Base-by-base conservation (phyloP, 2,888 invertebrate genomes). In the Proisotoma minuta region DNA sequence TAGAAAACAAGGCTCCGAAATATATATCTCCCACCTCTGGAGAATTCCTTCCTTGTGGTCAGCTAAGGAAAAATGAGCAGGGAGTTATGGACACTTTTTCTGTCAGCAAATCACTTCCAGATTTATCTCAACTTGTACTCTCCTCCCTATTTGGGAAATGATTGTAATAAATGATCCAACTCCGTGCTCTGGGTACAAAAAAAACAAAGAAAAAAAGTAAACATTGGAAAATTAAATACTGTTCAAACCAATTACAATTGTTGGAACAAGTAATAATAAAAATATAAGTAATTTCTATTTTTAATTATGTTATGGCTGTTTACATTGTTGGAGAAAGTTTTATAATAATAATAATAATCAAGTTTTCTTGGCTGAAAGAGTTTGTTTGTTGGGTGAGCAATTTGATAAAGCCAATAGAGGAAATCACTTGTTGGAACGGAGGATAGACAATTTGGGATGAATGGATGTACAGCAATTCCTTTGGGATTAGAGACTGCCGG, bases 401-500 rank as follows among this genome's bases (percentile, higher is more conserved):
- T n/a, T n/a, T n/a, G n/a, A n/a, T n/a, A n/a, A n/a, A n/a, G n/a
- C n/a, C n/a, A n/a, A n/a, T n/a, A n/a, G 47, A 18, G 47, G 47
- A 47, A 49, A 34, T 18, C 53, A 22, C 22, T 18, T 34, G 18
- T 15, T 4, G 27, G 15, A 18, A 49, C 47, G 49, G 39, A 52
- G 29, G 27, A 24, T 40, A n/a, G 29, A 39, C 29, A 40, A 29
- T 40, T 47, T 54, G 54, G 48, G 24, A 29, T 18, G 57, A 27
- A 22, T 15, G 15, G 47, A 22, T 23, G 47, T 43, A 57, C 28
- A 34, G 29, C 51, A 65, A 68, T 61, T 65, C 69, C 69, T 54
- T 47, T 23, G 65, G 59, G 69, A 66, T 58, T 69, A 60, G 62
- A 43, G 43, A 24, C 62, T 59, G 53, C 59, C 59, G 43, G 53